phyloP scores from a whole-genome alignment of 2,113 vertebrate genomes.

The Aviceda subcristata region DNA sequence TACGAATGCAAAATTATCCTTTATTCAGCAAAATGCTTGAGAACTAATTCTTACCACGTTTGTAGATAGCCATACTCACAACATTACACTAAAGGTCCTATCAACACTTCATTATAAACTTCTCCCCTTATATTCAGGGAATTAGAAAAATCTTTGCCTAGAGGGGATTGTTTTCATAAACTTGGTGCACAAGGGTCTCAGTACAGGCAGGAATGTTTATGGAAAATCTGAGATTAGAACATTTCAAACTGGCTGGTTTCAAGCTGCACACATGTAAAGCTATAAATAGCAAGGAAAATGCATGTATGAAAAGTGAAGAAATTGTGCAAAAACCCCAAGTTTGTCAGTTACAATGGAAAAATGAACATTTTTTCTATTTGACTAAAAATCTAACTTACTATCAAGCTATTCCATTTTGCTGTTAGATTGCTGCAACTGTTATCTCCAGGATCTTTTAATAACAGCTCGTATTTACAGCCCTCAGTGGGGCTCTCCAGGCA shows the following conservation, averaged over 20 bases:
- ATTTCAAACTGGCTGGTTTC: constrained; percentile 17
- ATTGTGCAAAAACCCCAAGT: neutral
- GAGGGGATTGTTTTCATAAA: constrained; percentile 36
- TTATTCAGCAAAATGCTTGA: neutral
- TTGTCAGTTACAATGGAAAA: neutral
- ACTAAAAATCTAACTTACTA: neutral
- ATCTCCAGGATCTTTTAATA: neutral
- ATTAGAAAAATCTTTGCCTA: constrained; percentile 15
- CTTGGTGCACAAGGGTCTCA: neutral
- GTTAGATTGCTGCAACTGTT: neutral
- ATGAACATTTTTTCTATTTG: neutral
- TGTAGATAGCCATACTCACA: neutral
- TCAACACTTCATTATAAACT: constrained; percentile 1
- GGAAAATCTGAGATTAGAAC: constrained; percentile 54
- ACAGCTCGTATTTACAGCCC: neutral
- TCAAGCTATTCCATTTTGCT: neutral
- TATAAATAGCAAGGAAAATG: neutral
- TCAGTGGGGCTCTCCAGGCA: neutral
- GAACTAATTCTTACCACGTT: neutral
- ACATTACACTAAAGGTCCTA: neutral
- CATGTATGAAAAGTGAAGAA: neutral
- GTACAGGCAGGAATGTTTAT: constrained; percentile 39
- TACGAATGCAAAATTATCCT: neutral
- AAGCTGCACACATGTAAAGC: neutral
- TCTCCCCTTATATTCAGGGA: neutral